These are phyloP conservation scores for Colletes collaris DNA, from an alignment of 2,888 invertebrate genomes.

Conservation along the genomic window DNA sequence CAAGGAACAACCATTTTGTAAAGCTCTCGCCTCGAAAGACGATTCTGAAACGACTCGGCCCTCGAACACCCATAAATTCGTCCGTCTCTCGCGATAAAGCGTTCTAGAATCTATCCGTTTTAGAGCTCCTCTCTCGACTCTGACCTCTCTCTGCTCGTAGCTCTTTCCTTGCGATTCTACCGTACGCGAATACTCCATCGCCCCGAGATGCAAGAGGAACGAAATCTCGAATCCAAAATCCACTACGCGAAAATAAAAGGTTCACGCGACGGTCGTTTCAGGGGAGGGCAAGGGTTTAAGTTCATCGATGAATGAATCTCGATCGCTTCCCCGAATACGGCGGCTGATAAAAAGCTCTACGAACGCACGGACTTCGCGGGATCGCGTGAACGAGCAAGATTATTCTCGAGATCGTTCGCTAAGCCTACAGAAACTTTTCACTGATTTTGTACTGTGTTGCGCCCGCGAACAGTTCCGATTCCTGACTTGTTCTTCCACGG, in stretches of 20 bases:
- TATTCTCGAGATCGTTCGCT: slow-evolving; percentile 39
- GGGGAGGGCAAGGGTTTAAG: slow-evolving; percentile 30
- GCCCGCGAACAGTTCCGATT: slow-evolving; percentile 55
- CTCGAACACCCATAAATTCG: not conserved
- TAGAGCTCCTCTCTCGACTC: not conserved
- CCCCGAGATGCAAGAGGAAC: slow-evolving; percentile 11
- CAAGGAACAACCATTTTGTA: slow-evolving; percentile 65
- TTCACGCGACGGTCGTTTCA: slow-evolving; percentile 38
- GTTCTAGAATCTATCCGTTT: not conserved
- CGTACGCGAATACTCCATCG: not conserved
- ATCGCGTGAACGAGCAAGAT: slow-evolving; percentile 32
- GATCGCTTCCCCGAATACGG: too few relatives aligned
- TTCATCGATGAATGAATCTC: not conserved
- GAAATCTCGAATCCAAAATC: slow-evolving; percentile 5
- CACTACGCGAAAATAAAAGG: slow-evolving; percentile 46
- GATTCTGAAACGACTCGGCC: not conserved
- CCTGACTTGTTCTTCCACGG: slow-evolving; percentile 62
- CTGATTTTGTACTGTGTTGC: slow-evolving; percentile 68
- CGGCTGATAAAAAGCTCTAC: slow-evolving; percentile 10
- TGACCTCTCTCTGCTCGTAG: not conserved
- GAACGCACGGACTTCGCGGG: slow-evolving; percentile 5
- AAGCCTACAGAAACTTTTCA: slow-evolving; percentile 49
- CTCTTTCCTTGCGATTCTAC: not conserved
- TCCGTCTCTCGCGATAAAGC: not conserved
- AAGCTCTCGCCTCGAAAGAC: slow-evolving; percentile 37